A percentile compares a stretch with the other conserved stretches of the same genome.
These are phyloP conservation scores for Platysternon megacephalum DNA, from an alignment of 2,113 vertebrate species.

Conservation along the genomic window DNA sequence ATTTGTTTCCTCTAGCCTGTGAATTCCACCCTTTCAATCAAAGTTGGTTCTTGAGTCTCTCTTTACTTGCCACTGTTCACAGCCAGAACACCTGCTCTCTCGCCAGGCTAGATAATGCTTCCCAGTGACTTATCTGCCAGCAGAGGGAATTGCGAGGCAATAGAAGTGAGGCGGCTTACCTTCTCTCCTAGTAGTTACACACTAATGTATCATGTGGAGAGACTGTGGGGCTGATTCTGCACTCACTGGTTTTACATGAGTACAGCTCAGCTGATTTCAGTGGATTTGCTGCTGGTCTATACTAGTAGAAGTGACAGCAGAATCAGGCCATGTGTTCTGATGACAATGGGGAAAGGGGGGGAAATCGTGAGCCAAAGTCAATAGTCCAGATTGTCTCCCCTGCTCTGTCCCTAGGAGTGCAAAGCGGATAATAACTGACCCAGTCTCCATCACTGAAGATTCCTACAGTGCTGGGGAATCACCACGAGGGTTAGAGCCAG, in stretches of 20 bases:
- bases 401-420: not conserved
- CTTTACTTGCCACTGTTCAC: not conserved
- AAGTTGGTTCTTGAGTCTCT: not conserved
- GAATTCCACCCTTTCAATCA: not conserved
- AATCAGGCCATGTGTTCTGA: not conserved
- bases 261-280: not conserved
- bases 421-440: not conserved
- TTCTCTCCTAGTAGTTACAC: not conserved
- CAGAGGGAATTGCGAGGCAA: constrained; percentile 4
- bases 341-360: not conserved
- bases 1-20: accelerated
- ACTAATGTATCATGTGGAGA: not conserved
- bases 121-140: not conserved
- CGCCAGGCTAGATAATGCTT: not conserved
- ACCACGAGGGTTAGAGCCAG: not conserved
- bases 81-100: not conserved
- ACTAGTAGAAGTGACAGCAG: not conserved
- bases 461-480: not conserved
- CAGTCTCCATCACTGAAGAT: too few species aligned
- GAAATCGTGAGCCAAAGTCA: not conserved
- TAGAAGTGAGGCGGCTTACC: not conserved
- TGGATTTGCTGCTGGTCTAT: not conserved
- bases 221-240: not conserved
- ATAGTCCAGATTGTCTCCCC: not conserved
- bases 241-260: not conserved